Conservation (phyloP, 30 jellyfish, hydroid and myxozoan species). For the Cassiopea xamachana region DNA sequence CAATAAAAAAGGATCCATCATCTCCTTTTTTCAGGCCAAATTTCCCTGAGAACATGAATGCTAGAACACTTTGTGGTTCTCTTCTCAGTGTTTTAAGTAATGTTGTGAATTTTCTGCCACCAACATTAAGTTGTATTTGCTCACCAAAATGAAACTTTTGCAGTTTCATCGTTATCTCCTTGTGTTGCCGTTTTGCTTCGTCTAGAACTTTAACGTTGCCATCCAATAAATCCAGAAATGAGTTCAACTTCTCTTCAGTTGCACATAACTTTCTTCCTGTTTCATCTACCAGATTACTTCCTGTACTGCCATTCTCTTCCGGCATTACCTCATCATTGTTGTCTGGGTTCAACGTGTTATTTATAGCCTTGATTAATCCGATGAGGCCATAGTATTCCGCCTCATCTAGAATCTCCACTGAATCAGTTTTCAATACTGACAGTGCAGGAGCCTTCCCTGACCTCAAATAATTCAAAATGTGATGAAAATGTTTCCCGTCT, state of each 20-base stretch:
- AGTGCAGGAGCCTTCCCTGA: background rate
- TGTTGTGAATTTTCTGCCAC: conserved; percentile 11
- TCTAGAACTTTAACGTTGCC: background rate
- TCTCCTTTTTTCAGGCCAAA: background rate
- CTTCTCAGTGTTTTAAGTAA: background rate
- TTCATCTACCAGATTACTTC: background rate
- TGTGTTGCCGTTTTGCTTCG: background rate
- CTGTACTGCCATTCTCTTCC: background rate
- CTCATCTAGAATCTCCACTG: background rate
- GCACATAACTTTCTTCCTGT: background rate
- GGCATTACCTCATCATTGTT: background rate
- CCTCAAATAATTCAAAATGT: background rate
- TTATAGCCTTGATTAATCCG: background rate
- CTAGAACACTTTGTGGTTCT: conserved; percentile 22
- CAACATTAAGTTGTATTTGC: background rate
- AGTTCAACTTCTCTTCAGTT: background rate
- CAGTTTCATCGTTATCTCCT: background rate
- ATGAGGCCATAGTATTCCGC: conserved; percentile 1
- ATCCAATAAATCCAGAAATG: background rate
- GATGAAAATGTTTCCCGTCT: background rate
- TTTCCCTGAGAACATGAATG: conserved; percentile 10
- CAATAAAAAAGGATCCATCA: conserved; percentile 18
- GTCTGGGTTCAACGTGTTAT: too few relatives aligned
- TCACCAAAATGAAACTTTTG: background rate
- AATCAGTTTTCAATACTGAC: background rate